These are phyloP conservation scores for Toxotes jaculatrix DNA, from an alignment of 2,113 vertebrate species.

Conservation along the genomic window DNA sequence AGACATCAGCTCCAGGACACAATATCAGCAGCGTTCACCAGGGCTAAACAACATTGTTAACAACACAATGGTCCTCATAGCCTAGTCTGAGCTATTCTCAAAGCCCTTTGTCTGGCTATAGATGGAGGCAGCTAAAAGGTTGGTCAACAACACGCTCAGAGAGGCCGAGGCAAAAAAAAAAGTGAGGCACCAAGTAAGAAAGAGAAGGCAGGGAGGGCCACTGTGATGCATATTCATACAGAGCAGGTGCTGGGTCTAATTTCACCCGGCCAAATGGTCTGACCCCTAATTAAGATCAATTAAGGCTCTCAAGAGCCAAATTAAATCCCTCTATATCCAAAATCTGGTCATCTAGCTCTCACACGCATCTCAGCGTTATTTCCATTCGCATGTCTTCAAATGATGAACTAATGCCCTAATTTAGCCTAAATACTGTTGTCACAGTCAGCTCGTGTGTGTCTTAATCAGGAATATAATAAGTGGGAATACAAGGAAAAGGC, in stretches of 20 bases:
- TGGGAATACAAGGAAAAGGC: background rate
- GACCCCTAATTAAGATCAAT: conserved; percentile 82
- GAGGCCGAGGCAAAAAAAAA: conserved; percentile 29
- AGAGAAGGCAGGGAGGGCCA: conserved; percentile 20
- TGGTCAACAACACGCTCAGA: conserved; percentile 49
- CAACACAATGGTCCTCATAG: conserved; percentile 68
- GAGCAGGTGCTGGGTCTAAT: conserved; percentile 79
- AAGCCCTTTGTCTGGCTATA: conserved; percentile 72
- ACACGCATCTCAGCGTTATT: background rate
- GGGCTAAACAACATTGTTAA: conserved; percentile 73
- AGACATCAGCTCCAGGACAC: conserved; percentile 62
- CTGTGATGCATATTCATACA: conserved; percentile 85
- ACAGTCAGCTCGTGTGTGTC: background rate
- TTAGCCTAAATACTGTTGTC: background rate
- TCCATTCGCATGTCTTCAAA: conserved; percentile 12
- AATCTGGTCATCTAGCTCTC: background rate
- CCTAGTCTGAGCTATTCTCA: conserved; percentile 61
- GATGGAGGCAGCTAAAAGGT: conserved; percentile 63
- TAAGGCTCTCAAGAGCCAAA: conserved; percentile 64
- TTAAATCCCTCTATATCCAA: conserved; percentile 40
- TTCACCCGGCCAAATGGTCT: conserved; percentile 67
- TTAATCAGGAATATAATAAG: background rate
- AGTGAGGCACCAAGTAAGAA: conserved; percentile 28
- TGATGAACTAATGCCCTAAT: background rate
- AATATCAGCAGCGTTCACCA: conserved; percentile 53